Evolutionary conservation across 2,797 vertebrate species (phyloP), one percentile per base, ranked within the genome.

Genomic region (Poecile montanus): DNA sequence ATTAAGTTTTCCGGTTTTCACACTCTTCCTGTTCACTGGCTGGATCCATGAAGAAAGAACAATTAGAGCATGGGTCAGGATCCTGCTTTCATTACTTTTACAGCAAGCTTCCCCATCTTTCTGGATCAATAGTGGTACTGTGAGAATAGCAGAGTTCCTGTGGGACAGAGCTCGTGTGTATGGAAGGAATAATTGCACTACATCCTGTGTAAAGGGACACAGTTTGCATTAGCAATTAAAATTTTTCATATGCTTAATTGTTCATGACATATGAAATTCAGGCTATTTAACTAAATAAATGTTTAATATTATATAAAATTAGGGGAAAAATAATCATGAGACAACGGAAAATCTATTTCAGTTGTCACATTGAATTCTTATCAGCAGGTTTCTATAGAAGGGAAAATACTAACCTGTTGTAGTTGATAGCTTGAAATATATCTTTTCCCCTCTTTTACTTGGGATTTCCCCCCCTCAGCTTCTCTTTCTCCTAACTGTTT

Each of bases 11-110:
- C 47, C 45, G 76, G n/a, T 89, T 93, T 80, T 94, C 73, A 92
- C 26, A 38, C 27, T 25, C 83, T 97, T 97, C 62, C 93, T 94
- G 89, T 95, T 97, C 95, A 94, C 54, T 96, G 86, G 54, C 16
- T 76, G 67, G 90, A 93, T 94, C 61, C 61, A 38, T 10, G 42
- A 93, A 61, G 77, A 87, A 91, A 81, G 77, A 95, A 91, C 29
- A 87, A 40, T 87, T n/a, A 71, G 50, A 92, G 13, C 75, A 65
- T 5, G 94, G 95, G 91, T 96, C 96, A 95, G 65, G 66, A 30
- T 61, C 65, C 38, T 65, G 72, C 67, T 96, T 94, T 92, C 94
- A 54, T 89, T 85, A 89, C 72, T 93, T 93, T 84, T 75, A 89
- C 34, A 88, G 54, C 44, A 79, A 88, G 34, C 66, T 86, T 88